Evolutionary conservation across 1,140 invertebrate species (phyloP).

Genomic region (Carcinoscorpius rotundicauda): DNA sequence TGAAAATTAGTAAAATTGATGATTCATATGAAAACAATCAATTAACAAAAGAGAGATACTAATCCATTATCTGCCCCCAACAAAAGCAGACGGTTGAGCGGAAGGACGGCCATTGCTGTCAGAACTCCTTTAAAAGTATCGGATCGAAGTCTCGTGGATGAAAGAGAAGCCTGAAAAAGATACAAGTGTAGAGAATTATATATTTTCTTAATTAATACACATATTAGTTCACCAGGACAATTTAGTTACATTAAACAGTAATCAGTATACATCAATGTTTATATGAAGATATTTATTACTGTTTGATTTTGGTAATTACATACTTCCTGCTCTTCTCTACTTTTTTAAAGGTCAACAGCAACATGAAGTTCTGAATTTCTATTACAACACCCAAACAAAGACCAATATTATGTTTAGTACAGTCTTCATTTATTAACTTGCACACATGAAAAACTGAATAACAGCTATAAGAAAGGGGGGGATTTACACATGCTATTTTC

Average conservation of each 20-base stretch:
- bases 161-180: slow-evolving; percentile 52
- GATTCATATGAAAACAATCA: too few relatives aligned
- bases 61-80: slow-evolving; percentile 81
- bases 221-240: too few relatives aligned
- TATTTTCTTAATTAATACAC: not conserved
- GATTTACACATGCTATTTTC: not conserved
- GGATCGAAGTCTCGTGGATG: slow-evolving; percentile 67
- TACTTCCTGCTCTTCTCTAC: too few relatives aligned
- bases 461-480: too few relatives aligned
- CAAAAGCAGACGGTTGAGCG: slow-evolving; percentile 73
- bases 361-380: too few relatives aligned
- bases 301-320: not conserved
- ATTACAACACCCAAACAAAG: too few relatives aligned
- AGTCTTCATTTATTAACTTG: too few relatives aligned
- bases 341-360: too few relatives aligned
- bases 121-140: slow-evolving; percentile 84
- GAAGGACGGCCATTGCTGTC: slow-evolving; percentile 73
- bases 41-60: slow-evolving; percentile 69
- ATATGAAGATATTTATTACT: slow-evolving; percentile 1
- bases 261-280: not conserved
- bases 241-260: too few relatives aligned
- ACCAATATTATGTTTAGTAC: too few relatives aligned
- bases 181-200: slow-evolving; percentile 1
- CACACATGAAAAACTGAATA: too few relatives aligned
- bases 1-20: too few relatives aligned